A percentile compares a stretch with the other conserved stretches of the same genome.
phyloP scores from a whole-genome alignment of 2,797 vertebrate genomes.

The Halcyon leucocephala region DNA sequence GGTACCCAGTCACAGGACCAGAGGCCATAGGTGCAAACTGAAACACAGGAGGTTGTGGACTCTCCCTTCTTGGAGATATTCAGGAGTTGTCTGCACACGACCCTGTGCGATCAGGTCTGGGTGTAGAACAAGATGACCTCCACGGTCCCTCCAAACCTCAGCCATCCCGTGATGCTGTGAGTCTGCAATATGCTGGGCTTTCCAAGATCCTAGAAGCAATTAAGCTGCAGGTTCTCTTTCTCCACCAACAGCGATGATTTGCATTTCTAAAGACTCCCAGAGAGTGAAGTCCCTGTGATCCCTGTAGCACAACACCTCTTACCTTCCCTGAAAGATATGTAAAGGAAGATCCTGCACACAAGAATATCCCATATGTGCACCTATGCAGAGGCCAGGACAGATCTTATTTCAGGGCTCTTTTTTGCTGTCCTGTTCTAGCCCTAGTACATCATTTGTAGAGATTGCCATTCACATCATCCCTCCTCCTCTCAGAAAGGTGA shows the following conservation, averaged over 20 bases:
- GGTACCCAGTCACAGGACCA: not conserved
- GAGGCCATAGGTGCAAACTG: not conserved
- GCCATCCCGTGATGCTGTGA: not conserved
- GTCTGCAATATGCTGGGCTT: not conserved
- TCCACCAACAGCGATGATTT: not conserved
- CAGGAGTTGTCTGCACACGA: accelerated
- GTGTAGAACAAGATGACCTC: not conserved
- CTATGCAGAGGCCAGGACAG: not conserved
- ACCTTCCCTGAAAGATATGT: not conserved
- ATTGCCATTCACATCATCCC: not conserved
- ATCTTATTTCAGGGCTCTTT: not conserved
- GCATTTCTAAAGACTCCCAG: not conserved
- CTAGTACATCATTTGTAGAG: not conserved
- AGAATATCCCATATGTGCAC: not conserved
- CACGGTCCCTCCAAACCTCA: not conserved
- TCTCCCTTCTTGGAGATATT: not conserved
- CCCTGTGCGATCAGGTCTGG: not conserved
- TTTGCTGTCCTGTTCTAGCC: not conserved
- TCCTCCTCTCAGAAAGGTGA: not conserved
- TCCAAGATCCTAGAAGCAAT: not conserved
- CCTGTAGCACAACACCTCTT: not conserved
- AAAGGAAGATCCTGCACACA: not conserved
- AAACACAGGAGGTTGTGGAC: not conserved
- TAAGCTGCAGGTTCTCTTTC: not conserved
- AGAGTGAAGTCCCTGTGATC: not conserved